These are phyloP conservation scores for Hylia prasina DNA, from an alignment of 2,113 vertebrate genomes.

Conservation along the genomic window DNA sequence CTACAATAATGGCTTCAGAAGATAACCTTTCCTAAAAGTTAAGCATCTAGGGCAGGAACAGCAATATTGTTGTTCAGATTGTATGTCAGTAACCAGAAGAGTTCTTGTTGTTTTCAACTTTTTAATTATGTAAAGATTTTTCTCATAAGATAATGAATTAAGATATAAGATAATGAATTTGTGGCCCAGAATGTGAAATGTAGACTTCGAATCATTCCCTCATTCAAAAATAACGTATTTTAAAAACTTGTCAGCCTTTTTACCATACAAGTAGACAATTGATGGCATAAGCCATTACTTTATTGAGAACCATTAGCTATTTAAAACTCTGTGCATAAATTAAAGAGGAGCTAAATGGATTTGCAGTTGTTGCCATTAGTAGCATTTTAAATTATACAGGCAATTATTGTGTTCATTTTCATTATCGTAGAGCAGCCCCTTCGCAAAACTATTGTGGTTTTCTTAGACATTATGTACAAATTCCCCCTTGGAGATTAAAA, in stretches of 20 bases:
- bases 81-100: background rate
- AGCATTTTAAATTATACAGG: constrained; percentile 78
- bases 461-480: constrained; percentile 66
- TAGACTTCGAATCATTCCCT: background rate
- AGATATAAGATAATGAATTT: background rate
- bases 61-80: background rate
- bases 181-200: background rate
- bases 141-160: background rate
- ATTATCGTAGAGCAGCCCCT: constrained; percentile 70
- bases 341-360: constrained; percentile 79
- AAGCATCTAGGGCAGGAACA: background rate
- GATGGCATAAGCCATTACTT: constrained; percentile 68
- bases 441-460: constrained; percentile 64
- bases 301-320: constrained; percentile 72
- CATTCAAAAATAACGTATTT: background rate
- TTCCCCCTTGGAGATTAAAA: constrained; percentile 76
- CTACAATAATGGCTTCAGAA: background rate
- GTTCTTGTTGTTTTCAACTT: background rate
- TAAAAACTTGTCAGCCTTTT: background rate
- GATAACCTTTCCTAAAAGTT: background rate
- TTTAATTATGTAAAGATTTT: background rate
- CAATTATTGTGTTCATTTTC: constrained; percentile 80
- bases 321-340: constrained; percentile 80
- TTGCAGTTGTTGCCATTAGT: constrained; percentile 75
- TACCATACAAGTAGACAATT: constrained; percentile 39